Percentiles rank a stretch among this genome's conserved stretches.
Conservation (phyloP, 2,113 vertebrate genomes). For the Fulmarus glacialis region DNA sequence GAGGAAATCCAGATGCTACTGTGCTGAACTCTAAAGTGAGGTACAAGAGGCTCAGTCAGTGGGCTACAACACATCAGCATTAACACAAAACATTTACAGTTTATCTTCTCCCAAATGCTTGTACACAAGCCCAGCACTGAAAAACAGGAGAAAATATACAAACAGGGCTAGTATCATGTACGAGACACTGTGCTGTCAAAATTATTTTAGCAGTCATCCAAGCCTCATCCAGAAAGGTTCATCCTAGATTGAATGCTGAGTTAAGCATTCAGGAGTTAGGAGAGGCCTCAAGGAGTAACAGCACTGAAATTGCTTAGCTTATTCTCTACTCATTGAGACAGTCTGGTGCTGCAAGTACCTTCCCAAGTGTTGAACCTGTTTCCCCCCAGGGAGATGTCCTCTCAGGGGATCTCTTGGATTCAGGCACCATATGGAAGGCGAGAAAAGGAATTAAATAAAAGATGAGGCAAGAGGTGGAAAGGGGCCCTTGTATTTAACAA, state of each 20-base stretch:
- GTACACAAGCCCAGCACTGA: neutral
- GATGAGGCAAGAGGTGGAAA: slow-evolving; percentile 16
- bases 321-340: neutral
- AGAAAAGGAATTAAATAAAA: slow-evolving; percentile 54
- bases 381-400: neutral
- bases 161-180: neutral
- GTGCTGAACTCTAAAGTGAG: neutral
- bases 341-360: neutral
- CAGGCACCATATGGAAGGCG: neutral
- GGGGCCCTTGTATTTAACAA: neutral
- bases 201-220: neutral
- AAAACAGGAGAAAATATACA: neutral
- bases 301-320: neutral
- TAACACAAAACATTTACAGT: neutral
- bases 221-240: neutral
- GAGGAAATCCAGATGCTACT: neutral
- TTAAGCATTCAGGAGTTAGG: neutral
- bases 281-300: neutral
- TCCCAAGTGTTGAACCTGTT: neutral
- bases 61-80: neutral
- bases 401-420: neutral
- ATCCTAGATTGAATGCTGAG: neutral
- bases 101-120: neutral
- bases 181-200: neutral
- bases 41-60: neutral